Evolutionary conservation across 2,797 vertebrate species (phyloP).

Genomic region (Eulemur rubriventer): DNA sequence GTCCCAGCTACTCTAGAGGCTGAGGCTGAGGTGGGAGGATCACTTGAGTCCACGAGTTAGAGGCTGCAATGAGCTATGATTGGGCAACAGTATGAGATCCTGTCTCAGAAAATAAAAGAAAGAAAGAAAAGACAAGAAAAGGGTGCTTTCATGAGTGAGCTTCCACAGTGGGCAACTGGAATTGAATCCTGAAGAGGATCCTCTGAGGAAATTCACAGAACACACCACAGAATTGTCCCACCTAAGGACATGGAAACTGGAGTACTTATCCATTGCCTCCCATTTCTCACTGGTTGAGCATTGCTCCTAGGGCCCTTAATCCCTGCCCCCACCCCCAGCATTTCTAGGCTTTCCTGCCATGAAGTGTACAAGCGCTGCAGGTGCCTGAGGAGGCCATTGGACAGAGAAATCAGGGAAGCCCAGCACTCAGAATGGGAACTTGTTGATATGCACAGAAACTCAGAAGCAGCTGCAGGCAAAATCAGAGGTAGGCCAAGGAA

Average conservation of each 20-base stretch:
- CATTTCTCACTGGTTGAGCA: not conserved
- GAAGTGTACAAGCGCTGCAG: not conserved
- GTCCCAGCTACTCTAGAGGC: too few relatives aligned
- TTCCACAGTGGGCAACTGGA: not conserved
- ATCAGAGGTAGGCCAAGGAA: not conserved
- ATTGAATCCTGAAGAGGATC: not conserved
- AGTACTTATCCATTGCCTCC: not conserved
- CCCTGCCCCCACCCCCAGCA: not conserved
- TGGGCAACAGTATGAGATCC: not conserved
- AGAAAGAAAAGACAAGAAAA: not conserved
- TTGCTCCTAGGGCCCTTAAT: not conserved
- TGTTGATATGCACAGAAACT: not conserved
- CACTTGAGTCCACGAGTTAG: not conserved
- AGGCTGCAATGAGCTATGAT: not conserved
- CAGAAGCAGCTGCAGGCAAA: not conserved
- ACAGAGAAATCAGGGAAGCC: not conserved
- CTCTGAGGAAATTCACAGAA: not conserved
- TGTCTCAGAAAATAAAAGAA: not conserved
- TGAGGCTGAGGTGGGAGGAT: too few relatives aligned
- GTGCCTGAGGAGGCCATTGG: not conserved
- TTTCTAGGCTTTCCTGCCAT: not conserved
- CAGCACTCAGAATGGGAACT: not conserved
- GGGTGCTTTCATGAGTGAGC: not conserved
- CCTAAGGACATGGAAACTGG: not conserved
- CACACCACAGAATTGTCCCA: slow-evolving; percentile 6